Evolutionary conservation across 2,888 invertebrate species (phyloP).

Genomic region (Heteromurus nitidus): DNA sequence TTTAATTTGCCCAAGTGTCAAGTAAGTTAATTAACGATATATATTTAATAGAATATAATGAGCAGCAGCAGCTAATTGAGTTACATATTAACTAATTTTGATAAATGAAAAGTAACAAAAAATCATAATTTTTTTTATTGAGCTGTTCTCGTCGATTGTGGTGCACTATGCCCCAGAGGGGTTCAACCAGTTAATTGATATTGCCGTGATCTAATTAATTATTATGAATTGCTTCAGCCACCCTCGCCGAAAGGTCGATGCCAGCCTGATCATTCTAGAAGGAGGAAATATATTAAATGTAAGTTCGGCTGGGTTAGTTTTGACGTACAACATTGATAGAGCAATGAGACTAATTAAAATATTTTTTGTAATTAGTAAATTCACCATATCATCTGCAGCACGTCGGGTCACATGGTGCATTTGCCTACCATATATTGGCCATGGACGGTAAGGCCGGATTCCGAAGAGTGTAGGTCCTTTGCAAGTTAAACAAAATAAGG

Average conservation of each 20-base stretch:
- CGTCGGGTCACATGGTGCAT: conserved; percentile 37
- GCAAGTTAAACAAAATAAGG: too few relatives aligned
- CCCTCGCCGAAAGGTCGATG: conserved; percentile 3
- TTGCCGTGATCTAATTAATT: neutral
- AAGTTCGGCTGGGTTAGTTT: too few relatives aligned
- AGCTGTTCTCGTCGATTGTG: too few relatives aligned
- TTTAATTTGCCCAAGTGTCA: too few relatives aligned
- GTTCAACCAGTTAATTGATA: too few relatives aligned
- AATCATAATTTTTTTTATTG: too few relatives aligned
- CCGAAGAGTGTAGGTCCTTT: conserved; percentile 68
- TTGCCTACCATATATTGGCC: neutral
- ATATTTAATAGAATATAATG: too few relatives aligned
- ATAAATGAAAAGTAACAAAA: neutral
- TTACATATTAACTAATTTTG: neutral
- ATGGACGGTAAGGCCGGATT: conserved; percentile 26
- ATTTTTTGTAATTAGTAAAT: neutral
- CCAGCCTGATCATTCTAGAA: conserved; percentile 22
- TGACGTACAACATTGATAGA: too few relatives aligned
- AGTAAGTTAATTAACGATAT: too few relatives aligned
- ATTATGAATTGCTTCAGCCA: conserved; percentile 25
- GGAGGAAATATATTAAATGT: neutral
- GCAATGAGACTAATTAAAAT: neutral
- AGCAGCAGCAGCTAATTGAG: too few relatives aligned
- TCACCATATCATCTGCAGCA: conserved; percentile 17
- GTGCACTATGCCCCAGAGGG: neutral